Conservation (phyloP, 1,140 invertebrate species). For the Drosophila insularis region DNA sequence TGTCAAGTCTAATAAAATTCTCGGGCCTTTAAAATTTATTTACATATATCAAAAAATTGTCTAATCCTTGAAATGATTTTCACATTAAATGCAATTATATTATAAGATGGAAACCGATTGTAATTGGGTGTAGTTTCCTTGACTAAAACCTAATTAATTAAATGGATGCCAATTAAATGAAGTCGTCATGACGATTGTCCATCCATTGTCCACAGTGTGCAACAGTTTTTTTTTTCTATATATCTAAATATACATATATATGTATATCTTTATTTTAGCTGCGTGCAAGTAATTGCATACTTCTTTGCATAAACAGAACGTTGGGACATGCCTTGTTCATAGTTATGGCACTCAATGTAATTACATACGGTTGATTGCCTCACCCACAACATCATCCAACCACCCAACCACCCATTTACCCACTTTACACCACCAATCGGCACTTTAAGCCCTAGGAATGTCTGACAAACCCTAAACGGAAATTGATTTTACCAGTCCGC, state of each 20-base stretch:
- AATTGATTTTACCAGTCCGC: constrained; percentile 67
- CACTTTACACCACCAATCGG: no score
- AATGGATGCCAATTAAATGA: constrained; percentile 66
- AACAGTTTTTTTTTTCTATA: constrained; percentile 47
- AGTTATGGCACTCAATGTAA: constrained; percentile 66
- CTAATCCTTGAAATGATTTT: no score
- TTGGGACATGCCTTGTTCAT: constrained; percentile 7
- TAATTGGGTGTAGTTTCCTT: neutral
- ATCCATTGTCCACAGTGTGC: constrained; percentile 37
- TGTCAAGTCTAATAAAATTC: neutral
- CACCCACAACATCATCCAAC: neutral
- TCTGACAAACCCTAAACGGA: constrained; percentile 56
- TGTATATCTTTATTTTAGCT: neutral
- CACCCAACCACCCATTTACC: neutral
- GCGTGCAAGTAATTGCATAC: constrained; percentile 73
- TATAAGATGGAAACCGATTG: no score
- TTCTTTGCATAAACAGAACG: constrained; percentile 33
- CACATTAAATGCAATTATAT: no score
- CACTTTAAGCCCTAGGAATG: no score
- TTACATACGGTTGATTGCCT: constrained; percentile 35
- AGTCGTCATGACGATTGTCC: constrained; percentile 4
- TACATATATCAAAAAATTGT: no score
- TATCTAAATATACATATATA: no score
- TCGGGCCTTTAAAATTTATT: no score
- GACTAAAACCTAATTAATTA: constrained; percentile 59